Evolutionary conservation across 1,140 invertebrate species (phyloP).

Genomic region (Drosophila sulfurigaster): DNA sequence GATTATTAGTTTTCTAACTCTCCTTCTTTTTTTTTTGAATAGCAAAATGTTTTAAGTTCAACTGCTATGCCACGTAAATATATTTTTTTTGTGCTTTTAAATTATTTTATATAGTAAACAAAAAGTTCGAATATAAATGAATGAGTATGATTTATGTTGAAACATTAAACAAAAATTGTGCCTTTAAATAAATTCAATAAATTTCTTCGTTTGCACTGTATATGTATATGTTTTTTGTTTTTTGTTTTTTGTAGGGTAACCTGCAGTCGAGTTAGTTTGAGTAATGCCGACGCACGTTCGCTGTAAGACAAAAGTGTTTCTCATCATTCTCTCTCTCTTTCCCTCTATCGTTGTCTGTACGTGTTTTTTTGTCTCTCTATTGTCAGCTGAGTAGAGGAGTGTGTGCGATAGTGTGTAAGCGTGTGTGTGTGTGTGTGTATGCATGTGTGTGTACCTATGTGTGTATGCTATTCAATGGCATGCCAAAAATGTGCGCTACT

Average conservation of each 20-base stretch:
- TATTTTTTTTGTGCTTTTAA: too few relatives aligned
- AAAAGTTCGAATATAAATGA: too few relatives aligned
- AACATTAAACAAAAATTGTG: too few relatives aligned
- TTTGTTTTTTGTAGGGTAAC: conserved; percentile 4
- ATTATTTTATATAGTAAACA: too few relatives aligned
- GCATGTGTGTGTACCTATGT: conserved; percentile 9
- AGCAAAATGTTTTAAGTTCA: too few relatives aligned
- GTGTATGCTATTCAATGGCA: conserved; percentile 30
- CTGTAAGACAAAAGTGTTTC: neutral
- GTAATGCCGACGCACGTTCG: conserved; percentile 28
- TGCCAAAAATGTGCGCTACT: conserved; percentile 50
- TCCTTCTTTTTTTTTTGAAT: too few relatives aligned
- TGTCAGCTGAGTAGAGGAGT: neutral
- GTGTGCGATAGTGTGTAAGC: neutral
- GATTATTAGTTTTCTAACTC: too few relatives aligned
- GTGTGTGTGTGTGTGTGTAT: neutral
- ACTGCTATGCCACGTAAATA: too few relatives aligned
- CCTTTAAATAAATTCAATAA: too few relatives aligned
- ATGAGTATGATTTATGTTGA: too few relatives aligned
- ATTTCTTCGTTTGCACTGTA: too few relatives aligned
- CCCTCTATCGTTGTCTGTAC: neutral
- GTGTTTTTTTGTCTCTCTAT: conserved; percentile 26
- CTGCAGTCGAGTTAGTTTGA: neutral
- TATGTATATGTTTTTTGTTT: neutral
- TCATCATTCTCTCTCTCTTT: neutral